Evolutionary conservation across 2,797 vertebrate genomes (phyloP), one percentile per base, ranked within the genome.

Genomic region (Sebastes paucispinis): DNA sequence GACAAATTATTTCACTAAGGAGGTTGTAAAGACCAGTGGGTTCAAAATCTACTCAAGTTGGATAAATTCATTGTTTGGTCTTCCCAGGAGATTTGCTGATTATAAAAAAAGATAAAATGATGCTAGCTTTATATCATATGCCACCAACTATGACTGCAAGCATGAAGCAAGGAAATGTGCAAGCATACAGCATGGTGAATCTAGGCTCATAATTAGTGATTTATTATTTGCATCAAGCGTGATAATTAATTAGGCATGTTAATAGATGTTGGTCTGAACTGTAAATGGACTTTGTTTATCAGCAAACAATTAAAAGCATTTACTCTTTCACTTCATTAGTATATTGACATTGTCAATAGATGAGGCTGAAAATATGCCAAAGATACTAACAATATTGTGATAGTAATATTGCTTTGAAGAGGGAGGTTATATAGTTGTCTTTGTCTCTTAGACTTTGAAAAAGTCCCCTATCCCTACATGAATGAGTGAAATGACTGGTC

Each of bases 401-500:
- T 54, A n/a, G 5, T 74, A 27, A 50, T 34, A 34, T 20, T 24
- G 36, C 34, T 25, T 18, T 36, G 12, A 73, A 55, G 13, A 36
- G 2, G 43, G 18, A 55, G 4, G 22, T 2, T 69, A 31, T 11
- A 54, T 6, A 43, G 68, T 68, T 74, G 32, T 65, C 18, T 74
- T 73, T 57, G 25, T 73, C 64, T 85, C 43, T 13, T 73, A 79
- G 27, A 71, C 20, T n/a, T 31, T 50, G 43, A 18, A 77, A 72
- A 60, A 29, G 20, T 3, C 18, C 18, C 58, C 67, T 75, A 58
- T 74, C 72, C 18, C 32, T n/a, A 34, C 47, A 77, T 80, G 64
- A 88, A 86, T 77, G 31, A 75, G 68, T 84, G 18, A 65, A 79
- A 75, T 76, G 79, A 77, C 75, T 29, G 72, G 59, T 69, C 72